Evolutionary conservation across 2,113 vertebrate species (phyloP), one percentile per base, ranked within the genome.

Genomic region (Ammospiza caudacuta): DNA sequence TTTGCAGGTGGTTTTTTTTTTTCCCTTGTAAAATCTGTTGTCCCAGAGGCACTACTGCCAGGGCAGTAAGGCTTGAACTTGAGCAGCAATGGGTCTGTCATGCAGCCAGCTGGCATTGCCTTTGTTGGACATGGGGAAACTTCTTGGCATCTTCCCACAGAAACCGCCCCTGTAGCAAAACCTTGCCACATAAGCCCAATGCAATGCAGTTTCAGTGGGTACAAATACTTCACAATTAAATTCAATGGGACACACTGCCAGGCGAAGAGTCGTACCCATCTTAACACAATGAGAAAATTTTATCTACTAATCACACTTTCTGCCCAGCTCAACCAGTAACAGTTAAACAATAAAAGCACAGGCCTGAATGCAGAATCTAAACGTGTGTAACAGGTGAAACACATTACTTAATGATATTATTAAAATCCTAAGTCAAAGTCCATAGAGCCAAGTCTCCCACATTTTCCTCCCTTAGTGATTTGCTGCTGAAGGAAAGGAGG

Each of bases 281-380:
- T 94, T 41, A 84, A 61, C 35, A 89, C 78, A 92, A 83, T 75
- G 37, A 72, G 66, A 96, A 96, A 84, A 93, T 17, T 31, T 5
- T 77, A 84, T 82, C 47, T 84, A 58, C 68, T 86, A 87, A 74
- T 69, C 23, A 63, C 11, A 24, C 18, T 83, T 82, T 94, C 82
- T 77, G 44, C 75, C 47, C 51, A 81, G 54, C 63, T 95, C 43
- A 83, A 59, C 25, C 37, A 64, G 88, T 90, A 90, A 81, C 37
- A 54, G 29, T 92, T 51, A 67, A 61, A 74, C 28, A 52, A 44
- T 29, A 41, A 78, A 78, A 87, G 12, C 21, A 19, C 27, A 87
- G 79, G 63, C 63, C 46, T 67, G 47, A 85, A 84, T 81, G 24
- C 4, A 22, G 51, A 86, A 90, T 33, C 66, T 78, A 93, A 92